Conservation (phyloP, 1,140 invertebrate genomes). For the Lethocerus indicus region DNA sequence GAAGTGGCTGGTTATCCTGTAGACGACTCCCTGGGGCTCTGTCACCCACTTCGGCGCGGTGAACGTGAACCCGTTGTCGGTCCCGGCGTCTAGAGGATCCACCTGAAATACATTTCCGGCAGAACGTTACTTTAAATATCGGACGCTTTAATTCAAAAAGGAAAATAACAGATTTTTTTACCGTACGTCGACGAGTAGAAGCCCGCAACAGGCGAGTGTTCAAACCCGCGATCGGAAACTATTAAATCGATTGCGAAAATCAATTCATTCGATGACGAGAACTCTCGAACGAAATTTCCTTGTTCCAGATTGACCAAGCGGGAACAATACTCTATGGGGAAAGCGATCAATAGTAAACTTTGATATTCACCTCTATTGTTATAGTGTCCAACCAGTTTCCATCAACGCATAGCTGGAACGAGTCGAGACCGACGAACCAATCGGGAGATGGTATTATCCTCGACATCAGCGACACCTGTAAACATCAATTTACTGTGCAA, state of each 20-base stretch:
- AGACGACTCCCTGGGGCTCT: conserved; percentile 73
- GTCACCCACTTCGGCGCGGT: conserved; percentile 89
- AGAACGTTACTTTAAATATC: too few relatives aligned
- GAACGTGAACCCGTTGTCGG: conserved; percentile 93
- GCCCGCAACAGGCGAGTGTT: too few relatives aligned
- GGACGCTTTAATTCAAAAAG: too few relatives aligned
- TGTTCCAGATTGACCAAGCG: too few relatives aligned
- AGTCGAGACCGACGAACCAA: conserved; percentile 95
- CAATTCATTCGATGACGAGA: too few relatives aligned
- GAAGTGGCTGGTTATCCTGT: conserved; percentile 74
- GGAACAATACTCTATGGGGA: too few relatives aligned
- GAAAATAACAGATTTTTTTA: too few relatives aligned
- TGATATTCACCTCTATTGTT: conserved; percentile 73
- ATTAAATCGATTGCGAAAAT: too few relatives aligned
- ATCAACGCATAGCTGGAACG: conserved; percentile 79
- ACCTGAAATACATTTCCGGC: conserved; percentile 35
- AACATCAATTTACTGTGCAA: conserved; percentile 12
- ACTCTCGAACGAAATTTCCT: too few relatives aligned
- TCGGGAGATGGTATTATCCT: conserved; percentile 88
- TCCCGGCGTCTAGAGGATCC: conserved; percentile 90
- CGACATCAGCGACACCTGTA: conserved; percentile 67
- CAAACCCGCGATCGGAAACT: too few relatives aligned
- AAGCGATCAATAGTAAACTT: too few relatives aligned
- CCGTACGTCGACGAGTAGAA: too few relatives aligned
- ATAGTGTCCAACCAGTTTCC: conserved; percentile 89